phyloP scores from a whole-genome alignment of 2,888 invertebrate species.

The Matsumyia berberina region DNA sequence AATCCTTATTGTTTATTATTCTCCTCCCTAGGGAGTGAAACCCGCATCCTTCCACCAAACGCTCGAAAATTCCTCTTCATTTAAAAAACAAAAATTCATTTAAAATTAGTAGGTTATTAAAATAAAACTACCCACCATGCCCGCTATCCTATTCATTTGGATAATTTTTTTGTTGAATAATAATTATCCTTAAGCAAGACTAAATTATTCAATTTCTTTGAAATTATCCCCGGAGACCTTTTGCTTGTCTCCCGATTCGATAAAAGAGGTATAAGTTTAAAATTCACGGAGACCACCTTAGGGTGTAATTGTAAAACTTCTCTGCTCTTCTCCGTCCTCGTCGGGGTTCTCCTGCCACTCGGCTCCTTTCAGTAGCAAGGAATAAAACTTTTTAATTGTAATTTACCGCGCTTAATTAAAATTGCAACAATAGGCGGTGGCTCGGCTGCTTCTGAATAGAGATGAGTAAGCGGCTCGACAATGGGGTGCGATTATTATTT shows the following conservation, averaged over 20 bases:
- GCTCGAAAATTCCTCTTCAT: too few relatives aligned
- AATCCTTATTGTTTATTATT: not conserved
- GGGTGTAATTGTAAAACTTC: conserved; percentile 65
- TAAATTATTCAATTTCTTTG: conserved; percentile 67
- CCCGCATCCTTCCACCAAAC: not conserved
- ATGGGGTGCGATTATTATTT: conserved; percentile 72
- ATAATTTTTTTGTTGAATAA: conserved; percentile 50
- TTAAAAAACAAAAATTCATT: conserved; percentile 22
- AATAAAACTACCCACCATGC: conserved; percentile 9
- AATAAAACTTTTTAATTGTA: conserved; percentile 73
- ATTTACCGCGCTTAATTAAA: conserved; percentile 75
- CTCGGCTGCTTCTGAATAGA: conserved; percentile 11
- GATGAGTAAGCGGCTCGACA: conserved; percentile 47
- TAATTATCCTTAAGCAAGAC: conserved; percentile 51
- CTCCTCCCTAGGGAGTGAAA: not conserved
- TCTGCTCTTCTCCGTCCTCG: conserved; percentile 12
- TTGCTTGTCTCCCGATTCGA: conserved; percentile 38
- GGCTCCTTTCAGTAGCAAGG: conserved; percentile 22
- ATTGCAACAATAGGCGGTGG: conserved; percentile 64
- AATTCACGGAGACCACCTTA: conserved; percentile 65
- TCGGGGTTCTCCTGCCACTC: not conserved
- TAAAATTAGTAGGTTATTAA: conserved; percentile 41
- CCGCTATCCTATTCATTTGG: conserved; percentile 14
- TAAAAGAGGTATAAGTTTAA: conserved; percentile 67
- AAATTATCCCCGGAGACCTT: conserved; percentile 52